Conservation (phyloP, 2,113 vertebrate species). For the Pagrus major region DNA sequence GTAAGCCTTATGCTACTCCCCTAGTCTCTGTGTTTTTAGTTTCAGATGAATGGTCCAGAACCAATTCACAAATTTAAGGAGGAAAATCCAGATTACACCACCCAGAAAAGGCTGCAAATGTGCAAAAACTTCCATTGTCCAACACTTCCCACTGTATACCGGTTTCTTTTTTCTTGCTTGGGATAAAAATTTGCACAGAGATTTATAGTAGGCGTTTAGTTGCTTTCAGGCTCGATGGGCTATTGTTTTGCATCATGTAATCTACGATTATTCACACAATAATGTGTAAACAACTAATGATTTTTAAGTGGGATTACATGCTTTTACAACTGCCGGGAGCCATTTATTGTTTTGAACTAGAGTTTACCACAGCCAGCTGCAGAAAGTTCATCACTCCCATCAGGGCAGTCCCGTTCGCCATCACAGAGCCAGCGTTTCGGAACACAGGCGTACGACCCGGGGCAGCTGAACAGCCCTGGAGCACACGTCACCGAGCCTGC, state of each 20-base stretch:
- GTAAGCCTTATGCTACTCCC: neutral
- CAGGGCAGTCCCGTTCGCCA: constrained; percentile 95
- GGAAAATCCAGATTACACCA: neutral
- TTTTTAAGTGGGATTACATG: constrained; percentile 4
- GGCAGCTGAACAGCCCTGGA: constrained; percentile 92
- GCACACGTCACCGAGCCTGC: constrained; percentile 93
- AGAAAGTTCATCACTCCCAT: constrained; percentile 95
- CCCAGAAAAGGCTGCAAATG: neutral
- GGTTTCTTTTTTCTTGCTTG: neutral
- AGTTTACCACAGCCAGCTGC: constrained; percentile 93
- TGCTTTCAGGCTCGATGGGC: constrained; percentile 1
- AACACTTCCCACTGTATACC: neutral
- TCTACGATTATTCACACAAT: neutral
- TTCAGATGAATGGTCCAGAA: neutral
- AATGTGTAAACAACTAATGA: neutral
- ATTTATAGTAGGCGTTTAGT: neutral
- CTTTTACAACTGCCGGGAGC: neutral
- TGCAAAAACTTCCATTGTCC: neutral
- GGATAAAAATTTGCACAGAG: neutral
- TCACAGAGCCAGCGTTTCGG: constrained; percentile 97
- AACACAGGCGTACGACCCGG: constrained; percentile 93
- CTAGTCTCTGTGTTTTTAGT: neutral
- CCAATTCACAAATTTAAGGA: neutral
- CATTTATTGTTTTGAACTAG: neutral
- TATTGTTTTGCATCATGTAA: neutral